Base-by-base conservation (phyloP, 2,797 vertebrate species). In the Limosa lapponica region DNA sequence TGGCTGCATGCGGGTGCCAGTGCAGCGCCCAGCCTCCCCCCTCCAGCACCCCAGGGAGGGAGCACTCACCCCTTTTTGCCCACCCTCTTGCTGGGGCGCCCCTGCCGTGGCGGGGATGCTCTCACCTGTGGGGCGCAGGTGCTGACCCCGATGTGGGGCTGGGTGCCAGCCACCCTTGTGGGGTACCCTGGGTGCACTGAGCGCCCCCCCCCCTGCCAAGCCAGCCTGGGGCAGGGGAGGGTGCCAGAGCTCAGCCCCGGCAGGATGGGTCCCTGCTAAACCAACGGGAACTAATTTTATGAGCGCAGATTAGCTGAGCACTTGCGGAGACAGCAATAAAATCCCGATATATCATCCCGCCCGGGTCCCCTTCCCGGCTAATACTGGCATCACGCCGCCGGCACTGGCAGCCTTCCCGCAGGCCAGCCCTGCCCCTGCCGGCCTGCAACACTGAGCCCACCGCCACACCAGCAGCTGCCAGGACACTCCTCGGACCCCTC, bases 151-250 rank as follows among this genome's bases (percentile, higher is more conserved):
- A 27, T 27, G 19, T 48, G 46, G 74, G 43, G 74, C 64, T 82
- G 44, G 19, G 16, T 59, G 28, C 66, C 37, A 67, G 25, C 14
- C 28, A 44, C 23, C 28, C 24, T 79, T 59, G 25, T 3, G 4
- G 34, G 27, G 12, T 36, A n/a, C 36, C 27, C 7, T 1, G 4
- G 25, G 13, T 39, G 8, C 0, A 0, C 51, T 22, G 46, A 57
- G 27, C 10, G 4, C 19, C 32, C n/a, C 10, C 6, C 4, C 7
- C 19, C 32, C n/a, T 7, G 6, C 4, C 1, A 4, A 55, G 49
- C 24, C 39, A 49, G 34, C n/a, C 27, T 5, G 8, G 57, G 61
- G 44, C 72, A 75, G 36, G 10, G 41, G 11, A 80, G 12, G 13
- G 24, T 86, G 66, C 37, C 2, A 0, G 24, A 48, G 37, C 62